Percentiles rank a stretch among this genome's conserved stretches.
Evolutionary conservation across 2,797 vertebrate genomes (phyloP).

Genomic region (Phrynocephalus vlangalii): DNA sequence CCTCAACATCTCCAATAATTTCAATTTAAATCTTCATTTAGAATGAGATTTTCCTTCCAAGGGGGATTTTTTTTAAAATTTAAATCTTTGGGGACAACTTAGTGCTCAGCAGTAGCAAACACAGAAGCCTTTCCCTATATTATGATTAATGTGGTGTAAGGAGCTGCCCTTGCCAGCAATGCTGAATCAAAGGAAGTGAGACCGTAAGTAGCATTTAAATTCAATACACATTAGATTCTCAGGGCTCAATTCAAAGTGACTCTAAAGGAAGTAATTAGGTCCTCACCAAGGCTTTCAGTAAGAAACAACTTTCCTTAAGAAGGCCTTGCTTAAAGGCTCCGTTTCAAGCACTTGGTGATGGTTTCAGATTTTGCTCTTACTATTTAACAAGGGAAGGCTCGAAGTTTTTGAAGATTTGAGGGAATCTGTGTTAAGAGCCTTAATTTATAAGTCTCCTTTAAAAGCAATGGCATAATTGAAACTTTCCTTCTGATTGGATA

Average conservation of each 20-base stretch:
- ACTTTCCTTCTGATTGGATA: constrained; percentile 38
- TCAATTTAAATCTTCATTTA: constrained; percentile 70
- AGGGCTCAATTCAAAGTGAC: constrained; percentile 61
- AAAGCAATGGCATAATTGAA: constrained; percentile 55
- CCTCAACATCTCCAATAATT: constrained; percentile 61
- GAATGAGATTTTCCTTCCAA: constrained; percentile 72
- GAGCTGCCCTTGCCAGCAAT: constrained; percentile 46
- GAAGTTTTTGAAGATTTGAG: constrained; percentile 31
- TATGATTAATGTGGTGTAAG: constrained; percentile 61
- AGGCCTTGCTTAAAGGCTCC: constrained; percentile 49
- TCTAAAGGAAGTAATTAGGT: constrained; percentile 59
- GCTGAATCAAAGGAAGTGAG: constrained; percentile 73
- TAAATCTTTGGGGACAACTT: constrained; percentile 60
- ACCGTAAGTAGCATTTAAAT: constrained; percentile 66
- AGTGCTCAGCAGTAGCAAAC: constrained; percentile 55
- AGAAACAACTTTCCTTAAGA: constrained; percentile 54
- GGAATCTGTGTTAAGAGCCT: constrained; percentile 40
- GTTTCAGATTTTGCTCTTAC: neutral
- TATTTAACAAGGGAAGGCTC: constrained; percentile 40
- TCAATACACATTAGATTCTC: constrained; percentile 56
- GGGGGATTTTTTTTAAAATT: constrained; percentile 59
- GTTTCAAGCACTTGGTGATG: constrained; percentile 37
- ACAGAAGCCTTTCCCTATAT: constrained; percentile 60
- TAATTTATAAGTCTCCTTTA: constrained; percentile 49
- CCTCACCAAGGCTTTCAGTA: constrained; percentile 50